Evolutionary conservation across 1,140 invertebrate genomes (phyloP).

Genomic region (Drosophila nannoptera): DNA sequence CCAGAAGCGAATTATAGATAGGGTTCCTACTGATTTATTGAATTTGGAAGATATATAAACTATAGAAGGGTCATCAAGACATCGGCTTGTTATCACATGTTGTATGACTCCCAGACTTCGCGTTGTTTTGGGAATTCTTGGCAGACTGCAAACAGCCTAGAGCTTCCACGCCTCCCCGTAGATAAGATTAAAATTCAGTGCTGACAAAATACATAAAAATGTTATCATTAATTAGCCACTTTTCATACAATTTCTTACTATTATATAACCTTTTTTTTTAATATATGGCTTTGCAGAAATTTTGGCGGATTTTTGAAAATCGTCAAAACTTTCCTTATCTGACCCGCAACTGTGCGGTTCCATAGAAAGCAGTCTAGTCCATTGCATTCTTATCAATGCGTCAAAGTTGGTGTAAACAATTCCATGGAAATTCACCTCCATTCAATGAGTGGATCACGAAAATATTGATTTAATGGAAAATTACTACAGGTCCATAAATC

Average conservation of each 20-base stretch:
- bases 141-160: background rate
- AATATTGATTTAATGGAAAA: too few relatives aligned
- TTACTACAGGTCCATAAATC: too few relatives aligned
- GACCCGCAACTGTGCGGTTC: background rate
- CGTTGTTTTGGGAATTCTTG: background rate
- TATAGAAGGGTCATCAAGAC: too few relatives aligned
- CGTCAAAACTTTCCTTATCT: background rate
- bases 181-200: conserved; percentile 58
- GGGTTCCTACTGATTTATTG: too few relatives aligned
- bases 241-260: conserved; percentile 27
- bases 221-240: conserved; percentile 25
- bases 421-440: conserved; percentile 15
- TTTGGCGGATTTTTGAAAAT: background rate
- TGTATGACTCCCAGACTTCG: background rate
- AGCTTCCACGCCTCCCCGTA: background rate
- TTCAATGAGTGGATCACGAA: too few relatives aligned
- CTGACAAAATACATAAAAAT: conserved; percentile 12
- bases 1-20: too few relatives aligned
- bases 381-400: conserved; percentile 26
- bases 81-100: background rate
- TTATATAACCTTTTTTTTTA: conserved; percentile 31
- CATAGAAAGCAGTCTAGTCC: background rate
- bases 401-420: conserved; percentile 20
- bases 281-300: conserved; percentile 2
- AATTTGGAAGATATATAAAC: too few relatives aligned